These are phyloP conservation scores for Schizothorax lantsangensis DNA, from an alignment of 2,797 vertebrate species.

Conservation along the genomic window DNA sequence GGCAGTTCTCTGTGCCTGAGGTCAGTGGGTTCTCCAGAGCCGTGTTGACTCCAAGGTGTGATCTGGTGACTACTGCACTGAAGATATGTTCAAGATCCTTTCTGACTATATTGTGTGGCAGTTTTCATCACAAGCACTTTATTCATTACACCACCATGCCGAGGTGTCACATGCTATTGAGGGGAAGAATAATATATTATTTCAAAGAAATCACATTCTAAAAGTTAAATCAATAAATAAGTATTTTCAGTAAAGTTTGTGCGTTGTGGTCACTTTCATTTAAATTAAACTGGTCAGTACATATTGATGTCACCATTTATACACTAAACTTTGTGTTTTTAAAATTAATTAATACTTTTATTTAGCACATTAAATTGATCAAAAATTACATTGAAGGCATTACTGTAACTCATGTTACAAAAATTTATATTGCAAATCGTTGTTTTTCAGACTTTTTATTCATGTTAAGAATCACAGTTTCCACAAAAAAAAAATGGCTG, in stretches of 20 bases:
- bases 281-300: neutral
- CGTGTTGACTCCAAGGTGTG: conserved; percentile 19
- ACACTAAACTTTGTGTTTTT: neutral
- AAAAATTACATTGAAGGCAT: neutral
- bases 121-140: conserved; percentile 67
- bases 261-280: neutral
- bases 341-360: neutral
- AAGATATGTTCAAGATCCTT: conserved; percentile 65
- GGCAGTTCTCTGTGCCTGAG: conserved; percentile 29
- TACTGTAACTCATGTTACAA: neutral
- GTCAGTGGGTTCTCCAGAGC: conserved; percentile 26
- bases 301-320: neutral
- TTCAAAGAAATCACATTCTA: conserved; percentile 55
- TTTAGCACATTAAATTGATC: no score
- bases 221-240: conserved; percentile 68
- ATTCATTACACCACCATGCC: conserved; percentile 63
- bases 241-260: conserved; percentile 69
- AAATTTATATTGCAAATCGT: neutral
- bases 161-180: conserved; percentile 58
- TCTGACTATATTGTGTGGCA: conserved; percentile 58
- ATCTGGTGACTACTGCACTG: conserved; percentile 41
- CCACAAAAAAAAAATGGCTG: neutral
- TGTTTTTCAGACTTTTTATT: neutral
- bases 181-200: conserved; percentile 58
- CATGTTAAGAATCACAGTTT: neutral